phyloP scores from a whole-genome alignment of 2,797 vertebrate genomes.

The Poecile montanus region DNA sequence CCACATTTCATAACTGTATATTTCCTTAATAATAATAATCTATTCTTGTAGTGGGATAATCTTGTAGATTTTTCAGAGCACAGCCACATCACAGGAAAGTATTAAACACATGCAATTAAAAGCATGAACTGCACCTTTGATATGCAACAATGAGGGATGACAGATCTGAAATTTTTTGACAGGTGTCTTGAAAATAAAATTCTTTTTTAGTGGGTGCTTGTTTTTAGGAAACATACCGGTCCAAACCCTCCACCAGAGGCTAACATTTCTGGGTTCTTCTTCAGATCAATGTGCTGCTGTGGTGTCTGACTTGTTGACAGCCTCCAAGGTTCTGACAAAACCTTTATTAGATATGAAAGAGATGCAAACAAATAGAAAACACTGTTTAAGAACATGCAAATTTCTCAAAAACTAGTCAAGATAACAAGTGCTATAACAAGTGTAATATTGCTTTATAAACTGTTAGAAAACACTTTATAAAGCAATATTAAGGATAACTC shows the following conservation, averaged over 20 bases:
- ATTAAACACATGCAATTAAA: not conserved
- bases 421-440: not conserved
- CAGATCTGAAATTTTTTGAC: not conserved
- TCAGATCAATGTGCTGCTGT: constrained; percentile 87
- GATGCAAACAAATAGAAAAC: not conserved
- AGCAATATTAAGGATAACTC: not conserved
- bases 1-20: not conserved
- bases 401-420: not conserved
- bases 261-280: constrained; percentile 85
- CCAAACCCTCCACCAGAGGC: constrained; percentile 94
- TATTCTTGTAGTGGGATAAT: not conserved
- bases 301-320: constrained; percentile 97
- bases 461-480: not conserved
- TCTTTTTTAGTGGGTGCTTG: not conserved
- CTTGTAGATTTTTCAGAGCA: not conserved
- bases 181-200: not conserved
- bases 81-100: not conserved
- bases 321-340: constrained; percentile 94
- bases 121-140: not conserved
- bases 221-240: constrained; percentile 82
- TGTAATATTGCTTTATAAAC: not conserved
- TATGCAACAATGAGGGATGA: not conserved
- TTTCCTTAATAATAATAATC: not conserved
- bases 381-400: not conserved
- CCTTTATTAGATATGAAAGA: constrained; percentile 74